Evolutionary conservation across 1,140 invertebrate genomes (phyloP).

Genomic region (Diabrotica undecimpunctata): DNA sequence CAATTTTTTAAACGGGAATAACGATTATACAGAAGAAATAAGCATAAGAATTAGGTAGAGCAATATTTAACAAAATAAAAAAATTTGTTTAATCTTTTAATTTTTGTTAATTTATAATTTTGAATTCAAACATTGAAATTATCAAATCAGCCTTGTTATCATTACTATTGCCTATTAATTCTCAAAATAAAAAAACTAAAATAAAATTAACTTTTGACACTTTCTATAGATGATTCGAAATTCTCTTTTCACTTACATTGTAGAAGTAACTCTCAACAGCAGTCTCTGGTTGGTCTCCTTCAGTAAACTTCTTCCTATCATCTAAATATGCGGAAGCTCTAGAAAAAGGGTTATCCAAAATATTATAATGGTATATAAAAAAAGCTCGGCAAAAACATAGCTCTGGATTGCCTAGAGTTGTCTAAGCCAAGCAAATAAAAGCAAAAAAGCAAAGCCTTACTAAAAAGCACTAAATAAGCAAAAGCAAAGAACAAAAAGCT

Average conservation of each 20-base stretch:
- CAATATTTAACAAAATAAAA: no score
- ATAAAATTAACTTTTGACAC: not conserved
- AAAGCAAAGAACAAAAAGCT: conserved; percentile 34
- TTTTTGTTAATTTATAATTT: no score
- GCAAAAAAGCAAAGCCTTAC: conserved; percentile 40
- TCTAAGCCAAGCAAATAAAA: conserved; percentile 37
- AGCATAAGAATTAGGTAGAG: no score
- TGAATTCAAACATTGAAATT: no score
- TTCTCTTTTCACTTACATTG: not conserved
- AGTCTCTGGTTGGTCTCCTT: conserved; percentile 12
- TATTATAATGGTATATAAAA: conserved; percentile 30
- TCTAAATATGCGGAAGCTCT: conserved; percentile 41
- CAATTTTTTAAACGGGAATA: no score
- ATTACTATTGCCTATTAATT: no score
- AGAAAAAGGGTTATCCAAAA: conserved; percentile 46
- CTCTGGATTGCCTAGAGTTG: conserved; percentile 28
- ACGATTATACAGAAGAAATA: no score
- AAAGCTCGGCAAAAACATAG: conserved; percentile 34
- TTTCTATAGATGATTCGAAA: not conserved
- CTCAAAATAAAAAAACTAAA: not conserved
- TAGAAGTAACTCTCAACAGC: no score
- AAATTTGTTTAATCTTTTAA: no score
- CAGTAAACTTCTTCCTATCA: conserved; percentile 24
- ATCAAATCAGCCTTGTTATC: no score
- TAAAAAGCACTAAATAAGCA: conserved; percentile 34